Evolutionary conservation across 2,888 invertebrate species (phyloP).

Genomic region (Sympetrum striolatum): DNA sequence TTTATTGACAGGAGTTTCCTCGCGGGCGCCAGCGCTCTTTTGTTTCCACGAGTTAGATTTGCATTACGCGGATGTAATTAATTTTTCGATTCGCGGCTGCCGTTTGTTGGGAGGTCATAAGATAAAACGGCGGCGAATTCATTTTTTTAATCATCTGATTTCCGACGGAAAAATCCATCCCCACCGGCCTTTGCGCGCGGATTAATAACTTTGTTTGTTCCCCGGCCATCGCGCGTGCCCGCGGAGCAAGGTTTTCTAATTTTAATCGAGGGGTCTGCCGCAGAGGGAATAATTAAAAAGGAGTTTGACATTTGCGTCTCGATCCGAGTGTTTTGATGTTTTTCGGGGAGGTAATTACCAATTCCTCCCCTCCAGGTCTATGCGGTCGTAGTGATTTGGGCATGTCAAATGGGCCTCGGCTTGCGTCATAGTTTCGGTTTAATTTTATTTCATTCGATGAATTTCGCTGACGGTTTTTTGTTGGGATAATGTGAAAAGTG

Average conservation of each 20-base stretch:
- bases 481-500: no score
- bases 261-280: background rate
- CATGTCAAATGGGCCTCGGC: background rate
- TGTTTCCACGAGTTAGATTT: background rate
- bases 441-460: background rate
- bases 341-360: background rate
- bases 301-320: background rate
- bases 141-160: background rate
- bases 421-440: background rate
- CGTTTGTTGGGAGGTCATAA: background rate
- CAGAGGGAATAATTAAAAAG: background rate
- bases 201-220: background rate
- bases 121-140: background rate
- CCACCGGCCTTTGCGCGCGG: background rate
- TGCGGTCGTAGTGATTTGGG: background rate
- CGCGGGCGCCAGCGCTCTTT: background rate
- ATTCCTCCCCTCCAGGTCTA: background rate
- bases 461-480: no score
- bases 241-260: background rate
- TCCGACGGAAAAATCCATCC: background rate
- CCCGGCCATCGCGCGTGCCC: no score
- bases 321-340: background rate
- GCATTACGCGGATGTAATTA: conserved; percentile 13
- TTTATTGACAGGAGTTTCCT: conserved; percentile 17
- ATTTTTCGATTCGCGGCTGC: background rate